Evolutionary conservation across 2,113 vertebrate species (phyloP), one percentile per base, ranked within the genome.

Genomic region (Dromaius novaehollandiae): DNA sequence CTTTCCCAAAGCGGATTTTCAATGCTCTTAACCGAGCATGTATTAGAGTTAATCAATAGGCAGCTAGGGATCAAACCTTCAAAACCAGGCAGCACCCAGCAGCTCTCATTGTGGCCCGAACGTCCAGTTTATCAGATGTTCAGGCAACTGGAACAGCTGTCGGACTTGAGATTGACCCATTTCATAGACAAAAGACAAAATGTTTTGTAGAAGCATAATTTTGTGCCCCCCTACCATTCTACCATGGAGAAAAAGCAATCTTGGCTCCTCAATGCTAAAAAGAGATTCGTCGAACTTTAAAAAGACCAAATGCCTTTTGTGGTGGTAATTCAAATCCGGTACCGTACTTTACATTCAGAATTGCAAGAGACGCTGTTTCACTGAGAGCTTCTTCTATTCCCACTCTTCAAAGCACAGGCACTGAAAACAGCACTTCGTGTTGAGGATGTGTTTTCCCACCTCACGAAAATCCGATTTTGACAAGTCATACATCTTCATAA

Each of bases 21-120:
- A 86, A 86, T 48, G 55, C 30, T 75, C 6, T 60, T 74, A 53
- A 58, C 66, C 8, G 15, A 69, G 55, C 34, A 7, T 21, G 10
- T 10, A 76, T 90, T 44, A 84, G 26, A 55, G n/a, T 81, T 92
- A 71, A 91, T 86, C 93, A 93, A 93, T 63, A 82, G 90, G 77
- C 76, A 90, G 80, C 56, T 20, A 38, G 25, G n/a, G 58, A 88
- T 86, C 86, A 65, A 55, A 86, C 22, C 76, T 86, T 93, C 86
- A 93, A 88, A 94, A 79, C 28, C 65, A 64, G 42, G 74, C 73
- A 92, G 90, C 80, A 28, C 42, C 55, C 83, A 88, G 88, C 90
- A 94, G 95, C 25, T 87, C 80, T 83, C 53, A 34, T 68, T 73
- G n/a, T 3, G 25, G 66, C 26, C 70, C 30, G 7, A 86, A 26